Base-by-base conservation (phyloP, 2,888 invertebrate genomes). In the Matsumyia berberina region DNA sequence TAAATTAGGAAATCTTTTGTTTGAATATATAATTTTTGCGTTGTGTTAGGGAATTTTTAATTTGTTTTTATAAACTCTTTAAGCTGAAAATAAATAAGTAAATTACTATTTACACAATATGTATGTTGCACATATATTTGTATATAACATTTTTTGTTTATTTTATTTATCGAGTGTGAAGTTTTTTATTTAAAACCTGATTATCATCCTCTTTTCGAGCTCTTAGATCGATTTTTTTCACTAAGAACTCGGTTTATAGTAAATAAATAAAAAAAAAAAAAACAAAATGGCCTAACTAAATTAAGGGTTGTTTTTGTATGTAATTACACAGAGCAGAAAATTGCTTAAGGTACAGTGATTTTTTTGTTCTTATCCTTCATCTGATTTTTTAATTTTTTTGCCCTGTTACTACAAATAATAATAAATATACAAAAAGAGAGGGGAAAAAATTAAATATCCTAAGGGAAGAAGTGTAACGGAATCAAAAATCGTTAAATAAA, bases 121-220 rank as follows among this genome's bases (percentile, higher is more conserved):
- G n/a, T n/a, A n/a, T n/a, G n/a, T n/a, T n/a, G n/a, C n/a, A n/a
- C n/a, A n/a, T n/a, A n/a, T n/a, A n/a, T n/a, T n/a, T n/a, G n/a
- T 69, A 79, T 79, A 64, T 78, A 72, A 80, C 67, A 80, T 69
- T 60, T 37, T 69, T 73, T 49, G n/a, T n/a, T n/a, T n/a, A n/a
- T n/a, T n/a, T n/a, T n/a, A n/a, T n/a, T n/a, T n/a, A n/a, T n/a
- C n/a, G n/a, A n/a, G n/a, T n/a, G n/a, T n/a, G n/a, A n/a, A n/a
- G n/a, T n/a, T n/a, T n/a, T 15, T 17, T 35, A 33, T 17, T 44
- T 35, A 9, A 15, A 57, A 37, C 6, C 19, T 76, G 39, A 67
- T 67, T 76, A 66, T 76, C 42, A 31, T 69, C 24, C 53, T 60
- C 42, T 42, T 67, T 19, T 24, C 1, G 4, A 29, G n/a, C n/a